These are phyloP conservation scores for Protomyctophum bolini DNA, from an alignment of 2,113 vertebrate genomes.

Conservation along the genomic window DNA sequence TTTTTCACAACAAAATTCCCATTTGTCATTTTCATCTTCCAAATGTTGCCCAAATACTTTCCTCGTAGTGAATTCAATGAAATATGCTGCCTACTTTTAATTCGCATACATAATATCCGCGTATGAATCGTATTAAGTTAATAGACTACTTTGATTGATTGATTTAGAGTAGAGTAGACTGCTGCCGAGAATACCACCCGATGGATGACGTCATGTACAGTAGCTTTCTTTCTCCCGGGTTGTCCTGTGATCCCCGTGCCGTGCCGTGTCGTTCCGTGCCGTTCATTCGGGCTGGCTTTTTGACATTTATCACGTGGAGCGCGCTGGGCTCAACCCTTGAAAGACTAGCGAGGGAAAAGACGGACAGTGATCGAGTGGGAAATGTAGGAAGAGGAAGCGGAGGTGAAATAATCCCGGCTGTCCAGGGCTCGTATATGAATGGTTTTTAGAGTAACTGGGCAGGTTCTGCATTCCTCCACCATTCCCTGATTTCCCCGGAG, in stretches of 20 bases:
- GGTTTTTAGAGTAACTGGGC: constrained; percentile 25
- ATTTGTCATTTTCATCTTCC: too few relatives aligned
- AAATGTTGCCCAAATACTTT: too few relatives aligned
- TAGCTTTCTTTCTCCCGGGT: not conserved
- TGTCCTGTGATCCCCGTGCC: not conserved
- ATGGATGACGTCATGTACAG: constrained; percentile 42
- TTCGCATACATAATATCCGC: too few relatives aligned
- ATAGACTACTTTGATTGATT: too few relatives aligned
- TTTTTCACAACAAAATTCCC: too few relatives aligned
- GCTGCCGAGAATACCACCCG: not conserved
- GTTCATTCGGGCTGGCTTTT: constrained; percentile 38
- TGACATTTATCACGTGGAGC: constrained; percentile 76
- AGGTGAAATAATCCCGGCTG: constrained; percentile 31
- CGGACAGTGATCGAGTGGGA: constrained; percentile 28
- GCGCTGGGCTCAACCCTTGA: constrained; percentile 46
- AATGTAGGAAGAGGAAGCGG: constrained; percentile 21
- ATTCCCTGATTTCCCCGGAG: constrained; percentile 36
- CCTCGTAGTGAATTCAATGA: too few relatives aligned
- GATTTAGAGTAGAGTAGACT: too few relatives aligned
- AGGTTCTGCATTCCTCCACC: constrained; percentile 42
- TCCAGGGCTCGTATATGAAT: constrained; percentile 35
- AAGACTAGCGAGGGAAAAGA: constrained; percentile 23
- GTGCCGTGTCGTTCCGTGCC: constrained; percentile 1
- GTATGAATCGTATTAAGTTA: too few relatives aligned
- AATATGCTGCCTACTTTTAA: too few relatives aligned